These are phyloP conservation scores for Corynorhinus townsendii DNA, from an alignment of 2,113 vertebrate species.

Conservation along the genomic window DNA sequence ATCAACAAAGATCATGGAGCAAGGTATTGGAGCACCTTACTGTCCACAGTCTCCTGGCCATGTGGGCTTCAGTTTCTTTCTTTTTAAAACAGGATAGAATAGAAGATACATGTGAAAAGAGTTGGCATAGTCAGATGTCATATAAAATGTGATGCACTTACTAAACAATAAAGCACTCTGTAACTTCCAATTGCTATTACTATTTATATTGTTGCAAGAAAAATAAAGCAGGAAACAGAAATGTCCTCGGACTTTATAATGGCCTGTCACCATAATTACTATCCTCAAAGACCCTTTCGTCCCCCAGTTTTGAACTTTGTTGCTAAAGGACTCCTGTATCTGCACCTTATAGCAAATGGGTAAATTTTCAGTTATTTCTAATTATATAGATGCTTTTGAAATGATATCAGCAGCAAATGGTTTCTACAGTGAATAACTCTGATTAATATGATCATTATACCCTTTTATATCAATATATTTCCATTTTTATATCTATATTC, in stretches of 20 bases:
- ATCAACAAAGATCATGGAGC: fast-evolving
- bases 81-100: background rate
- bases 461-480: background rate
- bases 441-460: background rate
- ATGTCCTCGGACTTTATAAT: background rate
- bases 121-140: background rate
- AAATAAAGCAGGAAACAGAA: background rate
- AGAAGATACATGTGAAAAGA: background rate
- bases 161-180: background rate
- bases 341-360: background rate
- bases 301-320: background rate
- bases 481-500: background rate
- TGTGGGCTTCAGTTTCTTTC: background rate
- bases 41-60: fast-evolving
- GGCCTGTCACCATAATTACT: background rate
- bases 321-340: background rate
- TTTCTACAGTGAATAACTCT: background rate
- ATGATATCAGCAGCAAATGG: background rate
- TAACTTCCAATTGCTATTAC: background rate
- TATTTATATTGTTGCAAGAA: background rate
- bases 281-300: background rate
- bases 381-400: background rate
- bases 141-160: background rate
- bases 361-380: background rate
- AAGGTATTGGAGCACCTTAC: background rate